Evolutionary conservation across 2,113 vertebrate genomes (phyloP).

Genomic region (Camelus dromedarius): DNA sequence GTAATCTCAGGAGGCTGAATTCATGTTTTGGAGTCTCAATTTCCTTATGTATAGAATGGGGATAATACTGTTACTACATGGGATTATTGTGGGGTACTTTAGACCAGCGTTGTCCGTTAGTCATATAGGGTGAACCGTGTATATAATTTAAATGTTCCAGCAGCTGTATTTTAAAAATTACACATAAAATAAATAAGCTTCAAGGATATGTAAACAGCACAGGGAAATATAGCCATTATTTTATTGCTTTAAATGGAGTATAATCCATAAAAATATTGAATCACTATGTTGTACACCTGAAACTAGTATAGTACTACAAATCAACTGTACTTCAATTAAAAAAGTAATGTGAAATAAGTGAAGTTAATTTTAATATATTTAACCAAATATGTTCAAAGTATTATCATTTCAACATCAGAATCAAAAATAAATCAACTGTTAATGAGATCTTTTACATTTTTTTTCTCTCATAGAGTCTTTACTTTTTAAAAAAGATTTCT

Average conservation of each 20-base stretch:
- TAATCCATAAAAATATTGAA: neutral
- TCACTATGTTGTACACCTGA: neutral
- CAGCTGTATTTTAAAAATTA: neutral
- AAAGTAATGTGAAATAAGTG: neutral
- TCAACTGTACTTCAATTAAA: neutral
- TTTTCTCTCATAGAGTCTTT: neutral
- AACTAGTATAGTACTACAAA: neutral
- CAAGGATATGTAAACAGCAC: neutral
- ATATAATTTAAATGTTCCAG: neutral
- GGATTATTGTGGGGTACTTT: neutral
- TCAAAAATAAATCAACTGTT: slow-evolving; percentile 9
- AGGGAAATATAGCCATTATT: neutral
- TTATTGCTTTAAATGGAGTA: neutral
- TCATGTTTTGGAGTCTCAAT: neutral
- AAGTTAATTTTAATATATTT: slow-evolving; percentile 22
- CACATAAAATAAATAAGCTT: neutral
- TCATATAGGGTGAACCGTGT: neutral
- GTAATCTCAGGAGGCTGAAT: neutral
- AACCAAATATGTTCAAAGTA: neutral
- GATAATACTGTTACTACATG: neutral
- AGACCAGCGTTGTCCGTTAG: neutral
- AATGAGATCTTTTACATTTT: neutral
- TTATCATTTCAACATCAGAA: neutral
- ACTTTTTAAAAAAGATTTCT: no score
- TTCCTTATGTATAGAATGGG: neutral